Evolutionary conservation across 2,797 vertebrate species (phyloP).

Genomic region (Stomatorhinus walkeri): DNA sequence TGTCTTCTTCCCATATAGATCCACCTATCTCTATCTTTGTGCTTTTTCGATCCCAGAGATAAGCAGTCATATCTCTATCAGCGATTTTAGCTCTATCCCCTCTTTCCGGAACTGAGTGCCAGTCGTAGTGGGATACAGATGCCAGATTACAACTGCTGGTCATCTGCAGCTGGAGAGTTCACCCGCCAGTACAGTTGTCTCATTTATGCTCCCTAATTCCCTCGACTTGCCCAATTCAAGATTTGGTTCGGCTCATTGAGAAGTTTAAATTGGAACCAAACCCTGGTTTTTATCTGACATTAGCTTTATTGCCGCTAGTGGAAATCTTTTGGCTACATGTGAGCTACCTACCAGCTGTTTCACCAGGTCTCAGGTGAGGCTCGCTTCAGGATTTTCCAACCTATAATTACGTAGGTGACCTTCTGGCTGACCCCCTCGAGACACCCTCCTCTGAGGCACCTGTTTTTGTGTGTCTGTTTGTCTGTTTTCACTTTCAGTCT

Average conservation of each 20-base stretch:
- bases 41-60: constrained; percentile 44
- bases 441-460: neutral
- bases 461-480: neutral
- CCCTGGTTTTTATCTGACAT: constrained; percentile 66
- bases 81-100: constrained; percentile 39
- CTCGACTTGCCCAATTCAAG: constrained; percentile 64
- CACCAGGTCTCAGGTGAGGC: constrained; percentile 47
- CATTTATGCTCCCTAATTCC: constrained; percentile 72
- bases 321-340: constrained; percentile 56
- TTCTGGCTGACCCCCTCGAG: neutral
- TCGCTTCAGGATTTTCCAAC: constrained; percentile 37
- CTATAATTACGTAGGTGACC: constrained; percentile 40
- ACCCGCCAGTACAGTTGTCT: constrained; percentile 56
- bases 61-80: constrained; percentile 53
- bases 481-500: neutral
- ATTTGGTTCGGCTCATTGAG: constrained; percentile 62
- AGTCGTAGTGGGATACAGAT: constrained; percentile 39
- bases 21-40: constrained; percentile 47
- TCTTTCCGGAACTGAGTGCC: constrained; percentile 33
- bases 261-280: constrained; percentile 70
- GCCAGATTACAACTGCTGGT: constrained; percentile 47
- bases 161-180: constrained; percentile 57
- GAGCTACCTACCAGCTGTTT: constrained; percentile 42
- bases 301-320: constrained; percentile 69
- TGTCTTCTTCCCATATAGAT: constrained; percentile 49